phyloP scores from a whole-genome alignment of 1,140 invertebrate species.

The Batillaria attramentaria region DNA sequence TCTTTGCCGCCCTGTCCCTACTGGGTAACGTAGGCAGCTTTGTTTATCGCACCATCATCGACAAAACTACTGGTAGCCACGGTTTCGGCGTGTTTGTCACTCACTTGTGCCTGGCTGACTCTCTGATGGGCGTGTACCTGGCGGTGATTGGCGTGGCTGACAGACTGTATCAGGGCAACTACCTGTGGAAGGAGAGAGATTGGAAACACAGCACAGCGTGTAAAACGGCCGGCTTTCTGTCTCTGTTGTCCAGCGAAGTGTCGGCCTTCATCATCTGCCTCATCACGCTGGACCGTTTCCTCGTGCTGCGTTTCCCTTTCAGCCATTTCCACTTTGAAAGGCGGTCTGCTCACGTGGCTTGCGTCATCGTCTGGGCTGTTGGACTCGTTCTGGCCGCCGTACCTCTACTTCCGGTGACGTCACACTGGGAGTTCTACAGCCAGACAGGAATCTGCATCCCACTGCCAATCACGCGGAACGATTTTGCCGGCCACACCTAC shows the following conservation, averaged over 20 bases:
- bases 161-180: neutral
- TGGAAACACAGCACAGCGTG: constrained; percentile 14
- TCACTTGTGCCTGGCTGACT: constrained; percentile 19
- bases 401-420: neutral
- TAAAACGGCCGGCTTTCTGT: constrained; percentile 3
- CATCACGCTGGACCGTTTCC: constrained; percentile 52
- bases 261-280: constrained; percentile 47
- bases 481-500: constrained; percentile 39
- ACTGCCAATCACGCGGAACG: constrained; percentile 38
- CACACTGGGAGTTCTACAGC: constrained; percentile 23
- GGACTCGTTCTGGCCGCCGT: constrained; percentile 33
- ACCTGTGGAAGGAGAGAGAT: constrained; percentile 11
- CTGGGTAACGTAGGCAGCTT: constrained; percentile 46
- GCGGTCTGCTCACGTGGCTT: constrained; percentile 20
- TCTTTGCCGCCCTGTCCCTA: constrained; percentile 40
- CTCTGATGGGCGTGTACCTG: constrained; percentile 10
- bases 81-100: constrained; percentile 34
- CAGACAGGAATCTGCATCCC: constrained; percentile 45
- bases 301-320: constrained; percentile 52
- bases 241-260: constrained; percentile 50
- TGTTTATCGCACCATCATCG: constrained; percentile 22
- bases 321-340: constrained; percentile 19
- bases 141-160: constrained; percentile 13
- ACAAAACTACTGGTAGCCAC: neutral
- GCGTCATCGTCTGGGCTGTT: constrained; percentile 31